A percentile compares a stretch with the other conserved stretches of the same genome.
Evolutionary conservation across 2,113 vertebrate genomes (phyloP).

Genomic region (Petrocephalus microphthalmus): DNA sequence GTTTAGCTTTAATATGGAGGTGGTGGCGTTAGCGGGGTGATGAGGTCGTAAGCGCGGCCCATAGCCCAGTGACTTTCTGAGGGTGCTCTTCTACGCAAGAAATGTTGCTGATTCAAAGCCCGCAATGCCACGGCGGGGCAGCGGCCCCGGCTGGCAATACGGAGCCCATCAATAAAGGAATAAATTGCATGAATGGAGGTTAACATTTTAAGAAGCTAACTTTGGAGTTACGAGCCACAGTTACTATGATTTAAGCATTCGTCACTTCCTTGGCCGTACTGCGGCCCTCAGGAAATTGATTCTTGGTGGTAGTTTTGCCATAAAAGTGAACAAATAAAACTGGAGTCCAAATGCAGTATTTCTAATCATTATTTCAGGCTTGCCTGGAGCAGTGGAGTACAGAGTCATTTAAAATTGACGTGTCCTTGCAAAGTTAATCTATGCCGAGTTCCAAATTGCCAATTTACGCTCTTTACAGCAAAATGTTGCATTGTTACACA

Average conservation of each 20-base stretch:
- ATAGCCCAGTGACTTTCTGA: background rate
- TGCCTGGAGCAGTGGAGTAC: background rate
- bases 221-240: constrained; percentile 22
- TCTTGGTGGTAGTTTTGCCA: constrained; percentile 6
- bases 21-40: background rate
- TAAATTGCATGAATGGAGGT: constrained; percentile 23
- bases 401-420: background rate
- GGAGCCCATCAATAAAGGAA: constrained; percentile 24
- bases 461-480: background rate
- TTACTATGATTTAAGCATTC: constrained; percentile 30
- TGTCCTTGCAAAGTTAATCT: constrained; percentile 11
- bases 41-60: background rate
- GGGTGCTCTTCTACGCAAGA: background rate
- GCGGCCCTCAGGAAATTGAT: constrained; percentile 19
- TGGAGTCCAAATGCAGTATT: background rate
- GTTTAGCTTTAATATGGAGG: background rate
- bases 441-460: background rate
- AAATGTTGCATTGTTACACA: background rate
- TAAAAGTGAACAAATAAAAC: constrained; percentile 16
- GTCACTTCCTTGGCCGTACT: background rate
- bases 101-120: constrained; percentile 25
- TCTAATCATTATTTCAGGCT: background rate
- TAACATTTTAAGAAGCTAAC: constrained; percentile 26
- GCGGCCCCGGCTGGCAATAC: background rate
- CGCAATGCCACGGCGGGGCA: background rate